Evolutionary conservation across 2,888 invertebrate genomes (phyloP).

Genomic region (Prosapia bicincta): DNA sequence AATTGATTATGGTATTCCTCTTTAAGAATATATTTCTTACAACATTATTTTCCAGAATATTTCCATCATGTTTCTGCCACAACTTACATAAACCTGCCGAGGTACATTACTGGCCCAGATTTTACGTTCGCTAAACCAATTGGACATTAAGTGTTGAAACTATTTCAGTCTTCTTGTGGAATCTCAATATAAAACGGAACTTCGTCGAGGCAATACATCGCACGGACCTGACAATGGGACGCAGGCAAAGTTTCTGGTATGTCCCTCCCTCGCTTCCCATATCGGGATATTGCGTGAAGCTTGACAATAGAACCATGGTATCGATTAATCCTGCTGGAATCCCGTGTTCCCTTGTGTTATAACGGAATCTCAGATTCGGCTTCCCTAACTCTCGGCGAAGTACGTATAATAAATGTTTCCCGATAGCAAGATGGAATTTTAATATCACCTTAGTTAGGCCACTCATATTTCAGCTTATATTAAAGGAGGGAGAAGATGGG

Average conservation of each 20-base stretch:
- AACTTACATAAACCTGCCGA: too few relatives aligned
- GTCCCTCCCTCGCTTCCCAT: constrained; percentile 4
- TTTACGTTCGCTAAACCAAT: too few relatives aligned
- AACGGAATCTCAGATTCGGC: background rate
- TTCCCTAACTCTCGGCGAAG: background rate
- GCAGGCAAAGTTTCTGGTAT: constrained; percentile 22
- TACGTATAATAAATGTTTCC: background rate
- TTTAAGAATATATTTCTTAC: too few relatives aligned
- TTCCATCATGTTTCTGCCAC: too few relatives aligned
- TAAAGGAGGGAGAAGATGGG: background rate
- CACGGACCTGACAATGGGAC: constrained; percentile 10
- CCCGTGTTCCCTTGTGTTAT: background rate
- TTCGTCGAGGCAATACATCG: constrained; percentile 6
- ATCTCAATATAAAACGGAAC: constrained; percentile 20
- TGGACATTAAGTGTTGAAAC: background rate
- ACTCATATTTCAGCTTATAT: background rate
- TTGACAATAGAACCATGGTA: constrained; percentile 13
- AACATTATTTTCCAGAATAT: too few relatives aligned
- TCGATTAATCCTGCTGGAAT: background rate
- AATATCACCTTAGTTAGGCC: background rate
- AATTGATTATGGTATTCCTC: too few relatives aligned
- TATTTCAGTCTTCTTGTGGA: constrained; percentile 2
- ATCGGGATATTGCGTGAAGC: constrained; percentile 11
- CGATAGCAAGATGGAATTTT: background rate
- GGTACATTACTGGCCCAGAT: too few relatives aligned